phyloP scores from a whole-genome alignment of 2,888 invertebrate species.

The Lapara coniferarum region DNA sequence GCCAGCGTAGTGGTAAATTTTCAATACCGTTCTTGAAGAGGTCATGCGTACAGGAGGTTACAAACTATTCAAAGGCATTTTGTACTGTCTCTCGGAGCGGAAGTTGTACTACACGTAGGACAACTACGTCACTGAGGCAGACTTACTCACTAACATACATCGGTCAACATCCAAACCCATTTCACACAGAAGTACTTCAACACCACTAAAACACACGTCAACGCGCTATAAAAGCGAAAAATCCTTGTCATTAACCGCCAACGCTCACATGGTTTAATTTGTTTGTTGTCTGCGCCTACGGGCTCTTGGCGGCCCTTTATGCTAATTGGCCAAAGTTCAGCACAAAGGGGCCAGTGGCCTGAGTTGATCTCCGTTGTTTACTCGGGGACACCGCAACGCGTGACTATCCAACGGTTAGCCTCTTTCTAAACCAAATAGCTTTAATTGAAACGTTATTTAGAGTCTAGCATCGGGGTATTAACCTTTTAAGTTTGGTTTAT shows the following conservation, averaged over 20 bases:
- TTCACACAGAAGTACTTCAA: too few species aligned
- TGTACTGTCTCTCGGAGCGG: too few species aligned
- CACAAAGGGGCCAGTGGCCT: constrained; percentile 42
- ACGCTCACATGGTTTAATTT: constrained; percentile 24
- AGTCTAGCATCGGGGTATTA: not conserved
- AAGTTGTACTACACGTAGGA: too few species aligned
- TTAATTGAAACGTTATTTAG: constrained; percentile 28
- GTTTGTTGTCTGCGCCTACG: constrained; percentile 27
- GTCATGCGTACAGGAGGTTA: too few species aligned
- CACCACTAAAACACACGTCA: too few species aligned
- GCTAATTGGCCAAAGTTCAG: constrained; percentile 49
- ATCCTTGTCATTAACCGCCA: constrained; percentile 24
- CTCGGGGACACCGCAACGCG: constrained; percentile 32
- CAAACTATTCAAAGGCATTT: too few species aligned
- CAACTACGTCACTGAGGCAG: too few species aligned
- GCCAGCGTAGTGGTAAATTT: too few species aligned
- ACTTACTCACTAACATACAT: too few species aligned
- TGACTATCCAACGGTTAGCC: constrained; percentile 26
- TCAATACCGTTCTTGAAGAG: too few species aligned
- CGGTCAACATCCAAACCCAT: too few species aligned
- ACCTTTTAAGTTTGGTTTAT: not conserved
- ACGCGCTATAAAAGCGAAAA: not conserved
- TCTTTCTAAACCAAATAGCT: constrained; percentile 27
- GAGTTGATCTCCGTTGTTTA: constrained; percentile 46
- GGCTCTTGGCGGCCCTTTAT: constrained; percentile 45